Evolutionary conservation across 2,797 vertebrate genomes (phyloP), one percentile per base, ranked within the genome.

Genomic region (Characodon lateralis): DNA sequence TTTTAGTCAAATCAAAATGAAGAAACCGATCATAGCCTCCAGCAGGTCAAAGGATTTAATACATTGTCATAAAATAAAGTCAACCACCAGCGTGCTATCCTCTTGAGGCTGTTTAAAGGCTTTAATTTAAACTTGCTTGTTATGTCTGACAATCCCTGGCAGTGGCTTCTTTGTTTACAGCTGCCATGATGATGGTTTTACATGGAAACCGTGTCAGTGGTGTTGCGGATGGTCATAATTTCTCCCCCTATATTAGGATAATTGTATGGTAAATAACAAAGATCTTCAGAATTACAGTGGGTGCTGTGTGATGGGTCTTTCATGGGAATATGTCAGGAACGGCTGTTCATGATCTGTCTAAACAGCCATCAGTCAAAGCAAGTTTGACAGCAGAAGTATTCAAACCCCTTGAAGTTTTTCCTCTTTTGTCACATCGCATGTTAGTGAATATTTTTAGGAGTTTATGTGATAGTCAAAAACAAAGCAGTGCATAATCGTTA

Each of bases 181-280:
- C 81, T 88, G 79, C 79, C 39, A 69, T 70, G 82, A 87, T 87
- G 79, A 83, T 87, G 82, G 72, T 90, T 89, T 89, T 80, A 72
- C 86, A 89, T 87, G 83, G 86, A 85, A 91, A 90, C 85, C 68
- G 76, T 72, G 80, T 78, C 74, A 83, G 85, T 83, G 85, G 83
- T 88, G 46, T 87, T 89, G 85, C 91, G 83, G 81, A 81, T 50
- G 48, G 81, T 82, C 83, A 82, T 89, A 85, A 92, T 91, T 89
- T 91, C 86, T 87, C 86, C 89, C 72, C 77, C 73, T 91, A 82
- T 90, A 91, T 93, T 90, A 88, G 76, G 83, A 89, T 93, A 94
- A 95, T 93, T 92, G 90, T 83, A 92, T 89, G 91, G 79, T 94
- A 91, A 93, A 91, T 93, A 82, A 82, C 89, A 35, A 83, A 88